Evolutionary conservation across 2,888 invertebrate genomes (phyloP).

Genomic region (Phorcus lineatus): DNA sequence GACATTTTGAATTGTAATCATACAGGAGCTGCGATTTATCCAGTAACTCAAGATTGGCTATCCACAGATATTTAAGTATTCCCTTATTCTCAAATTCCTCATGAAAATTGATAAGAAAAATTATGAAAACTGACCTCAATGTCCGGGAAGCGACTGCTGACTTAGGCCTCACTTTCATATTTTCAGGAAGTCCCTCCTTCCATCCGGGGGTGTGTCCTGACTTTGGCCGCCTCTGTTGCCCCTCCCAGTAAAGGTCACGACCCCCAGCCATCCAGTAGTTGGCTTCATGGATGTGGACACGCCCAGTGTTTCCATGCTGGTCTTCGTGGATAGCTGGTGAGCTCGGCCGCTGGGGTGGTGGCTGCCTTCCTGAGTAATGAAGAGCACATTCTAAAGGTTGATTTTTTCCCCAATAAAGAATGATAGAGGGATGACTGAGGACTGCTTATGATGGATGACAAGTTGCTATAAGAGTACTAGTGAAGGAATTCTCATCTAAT

Average conservation of each 20-base stretch:
- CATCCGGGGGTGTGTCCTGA: slow-evolving; percentile 71
- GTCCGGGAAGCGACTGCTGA: slow-evolving; percentile 60
- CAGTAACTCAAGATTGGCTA: too few species aligned
- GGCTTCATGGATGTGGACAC: slow-evolving; percentile 34
- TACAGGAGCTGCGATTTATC: too few species aligned
- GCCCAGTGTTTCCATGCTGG: not conserved
- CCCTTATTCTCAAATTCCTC: too few species aligned
- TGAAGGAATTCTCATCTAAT: too few species aligned
- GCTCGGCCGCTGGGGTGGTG: slow-evolving; percentile 60
- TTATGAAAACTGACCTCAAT: slow-evolving; percentile 27
- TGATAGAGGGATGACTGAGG: too few species aligned
- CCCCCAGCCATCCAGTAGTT: slow-evolving; percentile 71
- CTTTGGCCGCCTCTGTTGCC: slow-evolving; percentile 55
- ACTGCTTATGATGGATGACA: too few species aligned
- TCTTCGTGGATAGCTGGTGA: slow-evolving; percentile 44
- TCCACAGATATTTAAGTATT: too few species aligned
- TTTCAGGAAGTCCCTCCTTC: slow-evolving; percentile 69
- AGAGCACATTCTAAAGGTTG: too few species aligned
- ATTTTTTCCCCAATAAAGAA: too few species aligned
- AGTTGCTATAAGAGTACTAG: too few species aligned
- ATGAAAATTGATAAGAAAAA: too few species aligned
- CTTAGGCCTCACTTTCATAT: slow-evolving; percentile 54
- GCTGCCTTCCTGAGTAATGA: slow-evolving; percentile 46
- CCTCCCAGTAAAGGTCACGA: slow-evolving; percentile 69
- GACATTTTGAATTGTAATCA: too few species aligned